Conservation (phyloP, 2,888 invertebrate genomes). For the Cinara cedri region DNA sequence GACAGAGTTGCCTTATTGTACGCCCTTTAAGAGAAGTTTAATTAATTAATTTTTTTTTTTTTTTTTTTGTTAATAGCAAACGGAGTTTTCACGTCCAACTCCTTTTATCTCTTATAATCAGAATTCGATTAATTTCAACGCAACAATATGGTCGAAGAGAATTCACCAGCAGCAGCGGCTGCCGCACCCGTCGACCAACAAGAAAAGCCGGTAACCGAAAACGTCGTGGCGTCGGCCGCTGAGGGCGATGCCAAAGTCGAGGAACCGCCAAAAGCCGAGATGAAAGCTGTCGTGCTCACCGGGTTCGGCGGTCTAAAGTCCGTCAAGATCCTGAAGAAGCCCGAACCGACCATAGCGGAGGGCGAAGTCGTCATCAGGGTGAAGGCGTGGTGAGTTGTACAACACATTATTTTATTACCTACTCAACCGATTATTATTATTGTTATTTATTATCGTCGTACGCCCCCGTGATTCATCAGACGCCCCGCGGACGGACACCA, state of each 20-base stretch:
- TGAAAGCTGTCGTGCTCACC: conserved; percentile 82
- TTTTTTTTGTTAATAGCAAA: no score
- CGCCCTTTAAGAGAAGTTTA: no score
- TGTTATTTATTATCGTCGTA: neutral
- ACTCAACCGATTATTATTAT: neutral
- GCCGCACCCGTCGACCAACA: conserved; percentile 5
- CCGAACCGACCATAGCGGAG: conserved; percentile 74
- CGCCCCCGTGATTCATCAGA: conserved; percentile 31
- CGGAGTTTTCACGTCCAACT: neutral
- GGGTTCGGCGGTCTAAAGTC: conserved; percentile 86
- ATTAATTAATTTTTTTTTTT: no score
- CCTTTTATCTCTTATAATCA: no score
- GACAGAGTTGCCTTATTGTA: neutral
- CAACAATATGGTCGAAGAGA: conserved; percentile 37
- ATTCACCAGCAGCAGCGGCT: conserved; percentile 10
- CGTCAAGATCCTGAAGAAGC: conserved; percentile 81
- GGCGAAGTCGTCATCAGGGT: conserved; percentile 83
- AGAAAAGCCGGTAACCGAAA: neutral
- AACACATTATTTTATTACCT: conserved; percentile 18
- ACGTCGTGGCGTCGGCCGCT: conserved; percentile 63
- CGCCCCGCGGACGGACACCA: no score
- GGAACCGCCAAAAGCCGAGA: conserved; percentile 76
- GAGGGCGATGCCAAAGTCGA: conserved; percentile 65
- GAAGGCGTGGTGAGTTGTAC: conserved; percentile 79
- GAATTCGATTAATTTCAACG: neutral